These are phyloP conservation scores for Emys orbicularis DNA, from an alignment of 2,797 vertebrate species.

Conservation along the genomic window DNA sequence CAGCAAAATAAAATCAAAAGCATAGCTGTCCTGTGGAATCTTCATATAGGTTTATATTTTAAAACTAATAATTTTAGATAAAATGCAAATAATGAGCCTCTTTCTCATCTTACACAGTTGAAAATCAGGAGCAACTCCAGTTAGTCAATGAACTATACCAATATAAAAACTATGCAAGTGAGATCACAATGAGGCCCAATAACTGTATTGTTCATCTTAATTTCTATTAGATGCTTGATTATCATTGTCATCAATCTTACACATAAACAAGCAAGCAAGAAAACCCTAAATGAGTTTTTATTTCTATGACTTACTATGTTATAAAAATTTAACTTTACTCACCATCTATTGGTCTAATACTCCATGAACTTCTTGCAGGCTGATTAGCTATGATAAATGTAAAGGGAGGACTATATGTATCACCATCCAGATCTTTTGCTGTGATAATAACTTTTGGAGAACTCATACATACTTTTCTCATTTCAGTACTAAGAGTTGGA, in stretches of 20 bases:
- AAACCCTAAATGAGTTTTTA: background rate
- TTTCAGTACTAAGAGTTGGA: conserved; percentile 81
- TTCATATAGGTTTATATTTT: background rate
- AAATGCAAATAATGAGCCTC: background rate
- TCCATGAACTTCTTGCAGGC: conserved; percentile 84
- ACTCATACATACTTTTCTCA: conserved; percentile 80
- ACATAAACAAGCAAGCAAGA: background rate
- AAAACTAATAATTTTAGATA: background rate
- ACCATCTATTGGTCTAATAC: conserved; percentile 87
- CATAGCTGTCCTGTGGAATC: background rate
- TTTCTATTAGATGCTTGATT: background rate
- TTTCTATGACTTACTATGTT: background rate
- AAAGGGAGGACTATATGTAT: conserved; percentile 83
- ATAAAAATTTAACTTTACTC: conserved; percentile 59
- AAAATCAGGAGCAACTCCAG: background rate
- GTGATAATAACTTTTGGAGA: conserved; percentile 81
- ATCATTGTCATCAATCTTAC: background rate
- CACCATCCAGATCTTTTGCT: conserved; percentile 72
- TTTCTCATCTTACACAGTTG: background rate
- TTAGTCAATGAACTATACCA: background rate
- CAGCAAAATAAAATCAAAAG: background rate
- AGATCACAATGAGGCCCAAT: background rate
- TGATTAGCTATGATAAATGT: conserved; percentile 82
- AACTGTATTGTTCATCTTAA: background rate
- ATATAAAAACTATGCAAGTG: background rate